Percentiles rank a stretch among this genome's conserved stretches.
These are phyloP conservation scores for Chymomyza fuscimana DNA, from an alignment of 2,888 invertebrate species.

Conservation along the genomic window DNA sequence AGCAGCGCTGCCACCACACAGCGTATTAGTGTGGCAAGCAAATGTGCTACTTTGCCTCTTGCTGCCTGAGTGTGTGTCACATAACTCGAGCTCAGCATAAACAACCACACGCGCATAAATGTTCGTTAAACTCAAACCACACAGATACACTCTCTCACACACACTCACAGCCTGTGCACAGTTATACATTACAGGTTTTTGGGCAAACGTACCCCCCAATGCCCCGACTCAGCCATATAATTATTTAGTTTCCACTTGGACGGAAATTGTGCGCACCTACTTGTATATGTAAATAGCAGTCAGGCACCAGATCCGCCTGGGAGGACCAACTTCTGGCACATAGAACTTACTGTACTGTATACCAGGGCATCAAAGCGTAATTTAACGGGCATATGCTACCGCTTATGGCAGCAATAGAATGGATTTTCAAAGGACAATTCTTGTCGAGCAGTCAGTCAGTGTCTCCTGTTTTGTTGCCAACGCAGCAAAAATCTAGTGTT, in stretches of 20 bases:
- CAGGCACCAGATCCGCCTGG: slow-evolving; percentile 26
- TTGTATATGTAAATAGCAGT: slow-evolving; percentile 46
- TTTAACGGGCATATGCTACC: background rate
- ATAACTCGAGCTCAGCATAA: slow-evolving; percentile 73
- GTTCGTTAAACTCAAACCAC: slow-evolving; percentile 60
- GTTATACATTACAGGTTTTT: background rate
- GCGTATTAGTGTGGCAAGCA: slow-evolving; percentile 67
- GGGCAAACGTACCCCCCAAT: slow-evolving; percentile 14
- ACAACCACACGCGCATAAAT: slow-evolving; percentile 72
- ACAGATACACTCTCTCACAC: slow-evolving; percentile 14
- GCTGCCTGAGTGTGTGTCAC: slow-evolving; percentile 30
- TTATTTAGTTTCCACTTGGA: slow-evolving; percentile 69
- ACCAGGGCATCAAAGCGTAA: background rate
- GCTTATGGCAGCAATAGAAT: background rate
- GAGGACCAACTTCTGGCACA: slow-evolving; percentile 10
- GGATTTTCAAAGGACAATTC: background rate
- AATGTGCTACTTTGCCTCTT: slow-evolving; percentile 44
- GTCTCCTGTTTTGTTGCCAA: background rate
- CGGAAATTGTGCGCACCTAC: slow-evolving; percentile 56
- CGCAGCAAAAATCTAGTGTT: too few species aligned
- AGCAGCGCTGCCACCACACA: slow-evolving; percentile 43
- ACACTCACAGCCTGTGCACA: background rate
- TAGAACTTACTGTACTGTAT: slow-evolving; percentile 1
- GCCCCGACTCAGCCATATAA: slow-evolving; percentile 49
- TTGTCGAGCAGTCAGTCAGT: background rate